Conservation (phyloP, 2,888 invertebrate genomes). For the Pecten maximus region DNA sequence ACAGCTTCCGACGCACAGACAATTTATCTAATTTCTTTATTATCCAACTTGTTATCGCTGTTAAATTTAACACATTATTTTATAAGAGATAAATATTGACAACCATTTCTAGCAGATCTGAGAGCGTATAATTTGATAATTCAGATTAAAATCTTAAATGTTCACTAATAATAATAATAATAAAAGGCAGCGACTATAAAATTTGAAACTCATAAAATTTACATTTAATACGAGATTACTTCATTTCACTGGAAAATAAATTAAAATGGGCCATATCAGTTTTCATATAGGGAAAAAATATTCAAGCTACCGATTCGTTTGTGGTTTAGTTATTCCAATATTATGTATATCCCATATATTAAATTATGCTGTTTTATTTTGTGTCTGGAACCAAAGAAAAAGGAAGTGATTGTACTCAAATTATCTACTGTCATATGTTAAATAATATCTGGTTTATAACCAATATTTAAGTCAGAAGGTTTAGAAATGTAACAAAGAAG, state of each 20-base stretch:
- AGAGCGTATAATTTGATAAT: conserved; percentile 16
- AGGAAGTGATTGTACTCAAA: too few species aligned
- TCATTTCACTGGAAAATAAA: neutral
- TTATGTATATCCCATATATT: too few species aligned
- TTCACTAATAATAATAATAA: neutral
- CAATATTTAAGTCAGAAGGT: too few species aligned
- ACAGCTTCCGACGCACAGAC: neutral
- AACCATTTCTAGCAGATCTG: neutral
- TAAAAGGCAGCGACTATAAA: neutral
- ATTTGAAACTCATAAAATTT: neutral
- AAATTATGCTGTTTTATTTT: too few species aligned
- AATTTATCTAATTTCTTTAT: neutral
- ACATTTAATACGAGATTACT: neutral
- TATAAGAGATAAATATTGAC: neutral
- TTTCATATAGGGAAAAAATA: neutral
- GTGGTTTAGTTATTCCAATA: too few species aligned
- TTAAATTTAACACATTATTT: neutral
- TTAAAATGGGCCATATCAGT: neutral
- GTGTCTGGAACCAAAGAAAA: too few species aligned
- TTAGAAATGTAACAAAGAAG: too few species aligned
- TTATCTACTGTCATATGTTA: too few species aligned
- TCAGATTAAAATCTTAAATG: conserved; percentile 1
- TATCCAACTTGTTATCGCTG: neutral
- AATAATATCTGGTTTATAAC: too few species aligned
- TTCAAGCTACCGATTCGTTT: too few species aligned